These are phyloP conservation scores for Pagrus major DNA, from an alignment of 2,113 vertebrate species.

Conservation along the genomic window DNA sequence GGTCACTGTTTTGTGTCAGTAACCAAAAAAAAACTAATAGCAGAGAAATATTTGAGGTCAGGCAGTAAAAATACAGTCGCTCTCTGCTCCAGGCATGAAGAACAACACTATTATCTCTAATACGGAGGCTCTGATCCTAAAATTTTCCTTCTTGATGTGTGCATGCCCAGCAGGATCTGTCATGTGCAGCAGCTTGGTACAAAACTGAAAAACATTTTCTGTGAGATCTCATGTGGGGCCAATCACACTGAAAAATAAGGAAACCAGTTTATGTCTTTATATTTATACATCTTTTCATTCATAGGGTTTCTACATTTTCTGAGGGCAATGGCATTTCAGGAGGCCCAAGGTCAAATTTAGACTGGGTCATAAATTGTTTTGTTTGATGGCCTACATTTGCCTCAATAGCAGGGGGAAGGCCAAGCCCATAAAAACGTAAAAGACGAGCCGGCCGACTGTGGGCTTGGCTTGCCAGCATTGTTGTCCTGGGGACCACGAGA, in stretches of 20 bases:
- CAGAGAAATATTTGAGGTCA: constrained; percentile 61
- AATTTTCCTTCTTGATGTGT: constrained; percentile 4
- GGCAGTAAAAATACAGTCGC: constrained; percentile 39
- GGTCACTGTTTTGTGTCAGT: constrained; percentile 63
- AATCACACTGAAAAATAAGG: constrained; percentile 36
- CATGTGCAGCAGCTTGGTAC: constrained; percentile 38
- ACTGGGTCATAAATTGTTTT: constrained; percentile 84
- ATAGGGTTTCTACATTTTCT: constrained; percentile 64
- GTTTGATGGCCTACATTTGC: constrained; percentile 86
- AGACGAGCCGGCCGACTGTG: constrained; percentile 71
- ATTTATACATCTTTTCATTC: constrained; percentile 57
- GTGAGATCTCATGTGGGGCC: constrained; percentile 3
- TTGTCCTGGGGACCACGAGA: constrained; percentile 76
- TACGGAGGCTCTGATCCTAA: constrained; percentile 41
- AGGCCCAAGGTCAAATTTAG: constrained; percentile 87
- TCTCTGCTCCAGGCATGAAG: constrained; percentile 24
- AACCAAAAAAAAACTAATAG: constrained; percentile 39
- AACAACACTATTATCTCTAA: constrained; percentile 30
- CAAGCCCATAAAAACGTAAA: constrained; percentile 86
- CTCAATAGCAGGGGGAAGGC: constrained; percentile 86
- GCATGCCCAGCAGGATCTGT: constrained; percentile 6
- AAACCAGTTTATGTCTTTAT: constrained; percentile 49
- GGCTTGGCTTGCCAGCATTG: constrained; percentile 77
- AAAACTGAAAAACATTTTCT: constrained; percentile 34
- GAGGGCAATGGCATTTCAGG: constrained; percentile 78